These are phyloP conservation scores for Pygoscelis adeliae DNA, from an alignment of 2,113 vertebrate species.

Conservation along the genomic window DNA sequence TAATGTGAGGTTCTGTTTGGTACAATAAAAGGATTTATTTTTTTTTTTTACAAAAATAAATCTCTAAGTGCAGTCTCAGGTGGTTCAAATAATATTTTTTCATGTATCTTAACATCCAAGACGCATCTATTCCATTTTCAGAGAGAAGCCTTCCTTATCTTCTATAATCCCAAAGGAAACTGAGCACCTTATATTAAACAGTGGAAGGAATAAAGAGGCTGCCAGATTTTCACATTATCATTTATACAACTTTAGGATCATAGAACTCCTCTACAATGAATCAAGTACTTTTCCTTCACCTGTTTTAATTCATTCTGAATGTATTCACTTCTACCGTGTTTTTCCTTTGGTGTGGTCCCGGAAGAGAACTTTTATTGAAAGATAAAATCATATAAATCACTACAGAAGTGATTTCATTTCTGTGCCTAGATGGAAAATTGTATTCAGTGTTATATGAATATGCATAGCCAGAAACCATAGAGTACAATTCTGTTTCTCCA, in stretches of 20 bases:
- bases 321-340: not conserved
- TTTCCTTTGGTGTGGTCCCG: not conserved
- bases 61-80: not conserved
- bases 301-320: not conserved
- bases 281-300: not conserved
- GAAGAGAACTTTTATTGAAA: not conserved
- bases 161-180: constrained; percentile 12
- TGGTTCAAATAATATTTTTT: not conserved
- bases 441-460: not conserved
- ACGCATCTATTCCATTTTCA: not conserved
- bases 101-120: not conserved
- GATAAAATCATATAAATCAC: not conserved
- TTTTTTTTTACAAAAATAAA: not conserved
- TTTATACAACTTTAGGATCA: not conserved
- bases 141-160: constrained; percentile 1
- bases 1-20: not conserved
- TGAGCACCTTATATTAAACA: not conserved
- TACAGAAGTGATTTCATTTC: not conserved
- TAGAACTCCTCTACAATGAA: not conserved
- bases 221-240: not conserved
- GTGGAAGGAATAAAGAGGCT: not conserved
- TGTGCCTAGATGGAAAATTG: not conserved
- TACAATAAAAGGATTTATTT: not conserved
- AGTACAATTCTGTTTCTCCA: not conserved
- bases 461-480: not conserved